Evolutionary conservation across 1,140 invertebrate species (phyloP).

Genomic region (Phymorhynchus buccinoides): DNA sequence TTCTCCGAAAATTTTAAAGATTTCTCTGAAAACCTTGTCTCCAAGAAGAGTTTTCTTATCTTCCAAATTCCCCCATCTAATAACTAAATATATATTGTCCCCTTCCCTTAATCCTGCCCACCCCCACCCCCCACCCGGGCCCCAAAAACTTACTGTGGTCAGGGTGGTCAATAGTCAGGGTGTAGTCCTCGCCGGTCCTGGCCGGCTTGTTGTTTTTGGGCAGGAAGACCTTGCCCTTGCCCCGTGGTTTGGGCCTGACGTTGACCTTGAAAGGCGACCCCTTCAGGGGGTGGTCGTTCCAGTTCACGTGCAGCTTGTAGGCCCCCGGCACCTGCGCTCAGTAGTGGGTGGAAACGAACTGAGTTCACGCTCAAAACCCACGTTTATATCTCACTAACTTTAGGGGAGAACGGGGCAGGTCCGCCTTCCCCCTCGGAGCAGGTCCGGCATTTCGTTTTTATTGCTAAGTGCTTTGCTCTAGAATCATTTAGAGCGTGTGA

Average conservation of each 20-base stretch:
- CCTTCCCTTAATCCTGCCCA: neutral
- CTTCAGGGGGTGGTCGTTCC: constrained; percentile 89
- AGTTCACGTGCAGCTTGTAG: constrained; percentile 89
- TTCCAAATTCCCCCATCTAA: no score
- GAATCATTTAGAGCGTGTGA: no score
- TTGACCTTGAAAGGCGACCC: constrained; percentile 75
- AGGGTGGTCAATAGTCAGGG: constrained; percentile 96
- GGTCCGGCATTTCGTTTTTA: no score
- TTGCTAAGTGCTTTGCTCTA: no score
- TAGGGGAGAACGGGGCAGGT: no score
- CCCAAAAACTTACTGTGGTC: constrained; percentile 84
- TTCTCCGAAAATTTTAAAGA: no score
- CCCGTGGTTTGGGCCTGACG: constrained; percentile 82
- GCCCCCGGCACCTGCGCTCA: constrained; percentile 68
- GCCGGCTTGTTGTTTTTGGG: constrained; percentile 85
- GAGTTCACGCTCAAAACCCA: neutral
- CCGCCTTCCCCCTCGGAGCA: no score
- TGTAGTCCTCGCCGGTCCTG: constrained; percentile 93
- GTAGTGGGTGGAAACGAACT: neutral
- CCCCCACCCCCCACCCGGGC: neutral
- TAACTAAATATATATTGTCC: no score
- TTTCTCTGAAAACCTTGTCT: no score
- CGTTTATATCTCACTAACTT: no score
- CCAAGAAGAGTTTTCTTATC: no score
- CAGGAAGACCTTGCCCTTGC: constrained; percentile 92